A percentile compares a stretch with the other conserved stretches of the same genome.
Conservation (phyloP, 2,797 vertebrate genomes). For the Distichodus sexfasciatus region DNA sequence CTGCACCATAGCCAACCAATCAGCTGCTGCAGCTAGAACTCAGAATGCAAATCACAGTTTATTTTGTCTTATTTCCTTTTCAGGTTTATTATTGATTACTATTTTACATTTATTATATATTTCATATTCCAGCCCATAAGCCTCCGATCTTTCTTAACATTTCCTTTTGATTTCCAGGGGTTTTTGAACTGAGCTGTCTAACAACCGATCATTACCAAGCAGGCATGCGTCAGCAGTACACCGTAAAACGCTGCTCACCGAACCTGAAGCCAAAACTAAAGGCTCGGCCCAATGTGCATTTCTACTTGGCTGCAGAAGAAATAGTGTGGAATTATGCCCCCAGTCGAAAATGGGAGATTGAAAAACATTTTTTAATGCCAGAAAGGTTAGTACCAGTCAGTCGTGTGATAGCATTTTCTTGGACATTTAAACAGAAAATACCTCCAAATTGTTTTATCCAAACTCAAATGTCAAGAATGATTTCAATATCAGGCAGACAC, state of each 20-base stretch:
- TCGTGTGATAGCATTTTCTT: no score
- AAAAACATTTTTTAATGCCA: neutral
- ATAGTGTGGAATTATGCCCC: slow-evolving; percentile 45
- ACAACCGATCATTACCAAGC: slow-evolving; percentile 15
- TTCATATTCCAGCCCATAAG: neutral
- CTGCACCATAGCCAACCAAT: no score
- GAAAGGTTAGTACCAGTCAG: slow-evolving; percentile 18
- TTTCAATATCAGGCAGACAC: no score
- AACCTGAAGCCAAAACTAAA: neutral
- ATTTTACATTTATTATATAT: no score
- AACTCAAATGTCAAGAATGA: no score
- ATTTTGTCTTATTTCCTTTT: no score
- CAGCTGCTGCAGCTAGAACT: no score
- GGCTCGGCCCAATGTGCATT: neutral
- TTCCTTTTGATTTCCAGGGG: neutral
- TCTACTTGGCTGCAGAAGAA: slow-evolving; percentile 46
- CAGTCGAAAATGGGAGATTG: slow-evolving; percentile 32
- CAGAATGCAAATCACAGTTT: no score
- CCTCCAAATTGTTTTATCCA: no score
- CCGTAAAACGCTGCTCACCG: slow-evolving; percentile 16
- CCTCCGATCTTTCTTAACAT: neutral
- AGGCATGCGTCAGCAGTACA: slow-evolving; percentile 39
- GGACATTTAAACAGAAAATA: no score
- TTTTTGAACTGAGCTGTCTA: slow-evolving; percentile 42
- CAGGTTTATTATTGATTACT: no score